A percentile compares a stretch with the other conserved stretches of the same genome.
Evolutionary conservation across 2,888 invertebrate species (phyloP).

Genomic region (Eupsilia transversa): DNA sequence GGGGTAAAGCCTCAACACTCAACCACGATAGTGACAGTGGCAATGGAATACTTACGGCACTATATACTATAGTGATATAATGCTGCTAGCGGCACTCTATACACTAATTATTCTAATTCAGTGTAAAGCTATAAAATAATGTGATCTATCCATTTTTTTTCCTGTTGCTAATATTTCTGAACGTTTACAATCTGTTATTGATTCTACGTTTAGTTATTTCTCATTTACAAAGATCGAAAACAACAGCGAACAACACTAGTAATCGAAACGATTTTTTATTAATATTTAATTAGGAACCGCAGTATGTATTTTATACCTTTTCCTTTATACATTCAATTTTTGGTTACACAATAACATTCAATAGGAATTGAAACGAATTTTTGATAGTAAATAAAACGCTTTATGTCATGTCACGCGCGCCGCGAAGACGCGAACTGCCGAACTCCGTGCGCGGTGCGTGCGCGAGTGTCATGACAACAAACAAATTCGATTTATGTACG

Average conservation of each 20-base stretch:
- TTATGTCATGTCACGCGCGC: not conserved
- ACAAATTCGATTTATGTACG: constrained; percentile 25
- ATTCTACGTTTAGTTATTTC: constrained; percentile 46
- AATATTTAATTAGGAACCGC: not conserved
- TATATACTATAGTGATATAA: too few species aligned
- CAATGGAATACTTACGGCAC: too few species aligned
- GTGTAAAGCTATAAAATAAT: not conserved
- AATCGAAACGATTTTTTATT: too few species aligned
- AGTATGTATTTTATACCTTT: too few species aligned
- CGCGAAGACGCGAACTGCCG: not conserved
- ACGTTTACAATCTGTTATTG: constrained; percentile 38
- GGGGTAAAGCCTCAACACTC: too few species aligned
- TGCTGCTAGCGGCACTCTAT: too few species aligned
- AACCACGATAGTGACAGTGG: too few species aligned
- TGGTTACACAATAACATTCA: not conserved
- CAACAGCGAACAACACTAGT: not conserved
- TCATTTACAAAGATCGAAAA: not conserved
- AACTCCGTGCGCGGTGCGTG: not conserved
- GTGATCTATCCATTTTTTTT: not conserved
- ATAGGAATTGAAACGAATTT: not conserved
- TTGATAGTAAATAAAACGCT: constrained; percentile 12
- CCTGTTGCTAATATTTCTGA: not conserved
- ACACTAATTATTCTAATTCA: too few species aligned
- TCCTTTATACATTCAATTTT: not conserved
- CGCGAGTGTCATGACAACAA: constrained; percentile 50